Base-by-base conservation (phyloP, 23 tunicate species). In the Trididemnum nubilum region DNA sequence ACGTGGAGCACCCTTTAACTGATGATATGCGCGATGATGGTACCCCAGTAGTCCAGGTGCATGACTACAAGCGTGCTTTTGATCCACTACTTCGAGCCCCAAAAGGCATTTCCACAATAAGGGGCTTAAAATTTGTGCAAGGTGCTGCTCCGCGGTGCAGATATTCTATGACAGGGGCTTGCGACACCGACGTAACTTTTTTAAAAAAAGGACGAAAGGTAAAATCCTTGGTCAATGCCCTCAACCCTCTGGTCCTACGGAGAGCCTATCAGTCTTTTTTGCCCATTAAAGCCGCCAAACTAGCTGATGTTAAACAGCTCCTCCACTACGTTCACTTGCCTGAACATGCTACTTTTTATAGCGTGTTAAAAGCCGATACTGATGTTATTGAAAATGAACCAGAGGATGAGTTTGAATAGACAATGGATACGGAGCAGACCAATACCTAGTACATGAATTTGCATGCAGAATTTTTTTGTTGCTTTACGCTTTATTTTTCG, bases 81-180 rank as follows among this genome's bases (percentile, higher is more conserved):
- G 39, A 69, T 33, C 75, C 38, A 29, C 33, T 30, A 3, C 23
- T 69, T 5, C 36, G 23, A 69, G 15, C 75, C 33, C 23, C 38
- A 4, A 33, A 18, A 18, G 23, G 23, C 23, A 69, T 69, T 29
- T 18, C 75, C 4, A 69, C 7, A 9, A 5, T 69, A 9, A 69
- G 75, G 39, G 75, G 75, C 4, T 12, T 69, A 19, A 3, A 29
- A 5, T 69, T 69, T 33, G 33, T 29, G 23, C 30, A n/a, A 69
- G 39, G 38, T 5, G 7, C 12, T 30, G 19, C 25, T 9, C 75
- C 75, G 30, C 19, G 12, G 15, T 7, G 38, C 39, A 69, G 75
- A 69, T 29, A 5, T 23, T 69, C 75, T 7, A 69, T 69, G 75
- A 69, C 75, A 33, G 75, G 75, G 15, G 36, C 30, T 9, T 69